Evolutionary conservation across 2,888 invertebrate species (phyloP), one percentile per base, ranked within the genome.

Genomic region (Heliconius hortense): DNA sequence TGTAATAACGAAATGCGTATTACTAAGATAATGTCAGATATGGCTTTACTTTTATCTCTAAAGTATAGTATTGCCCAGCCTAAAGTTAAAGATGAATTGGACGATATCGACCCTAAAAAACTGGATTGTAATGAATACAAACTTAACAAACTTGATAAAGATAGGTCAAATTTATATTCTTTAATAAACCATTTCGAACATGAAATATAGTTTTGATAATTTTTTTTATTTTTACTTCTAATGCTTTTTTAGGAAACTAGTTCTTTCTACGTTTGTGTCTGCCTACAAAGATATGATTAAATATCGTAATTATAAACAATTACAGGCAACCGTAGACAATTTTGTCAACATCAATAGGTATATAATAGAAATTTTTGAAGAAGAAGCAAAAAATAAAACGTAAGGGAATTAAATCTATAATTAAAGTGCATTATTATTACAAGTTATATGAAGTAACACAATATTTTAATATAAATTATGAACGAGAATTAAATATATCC

Each of bases 361-460:
- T 74, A 81, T 80, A 2, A 15, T 67, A 5, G 31, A 78, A 2
- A 79, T 90, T 2, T 56, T 66, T 4, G 86, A 87, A 39, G 86
- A 89, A 0, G 89, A 88, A 78, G 80, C 81, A 10, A 87, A 79
- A 35, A 87, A 91, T 72, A 86, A 62, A 78, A 21, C 72, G 82
- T 82, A 73, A 75, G 79, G 4, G 13, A 35, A 3, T 35, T 11
- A n/a, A 43, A 26, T 59, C 13, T 48, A 26, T 43, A 28, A 21
- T 21, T 7, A 48, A 48, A 48, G 48, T 48, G 18, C 2, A 48
- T 48, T 48, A 21, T 21, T 18, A 48, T 48, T 48, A 48, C 43
- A 48, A 48, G 18, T 18, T 48, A 48, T 48, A 18, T 48, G 18
- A 48, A 48, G 5, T 48, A 48, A 48, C 18, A 48, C 18, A 18